phyloP scores from a whole-genome alignment of 2,888 invertebrate species.

The Eremobia ochroleuca region DNA sequence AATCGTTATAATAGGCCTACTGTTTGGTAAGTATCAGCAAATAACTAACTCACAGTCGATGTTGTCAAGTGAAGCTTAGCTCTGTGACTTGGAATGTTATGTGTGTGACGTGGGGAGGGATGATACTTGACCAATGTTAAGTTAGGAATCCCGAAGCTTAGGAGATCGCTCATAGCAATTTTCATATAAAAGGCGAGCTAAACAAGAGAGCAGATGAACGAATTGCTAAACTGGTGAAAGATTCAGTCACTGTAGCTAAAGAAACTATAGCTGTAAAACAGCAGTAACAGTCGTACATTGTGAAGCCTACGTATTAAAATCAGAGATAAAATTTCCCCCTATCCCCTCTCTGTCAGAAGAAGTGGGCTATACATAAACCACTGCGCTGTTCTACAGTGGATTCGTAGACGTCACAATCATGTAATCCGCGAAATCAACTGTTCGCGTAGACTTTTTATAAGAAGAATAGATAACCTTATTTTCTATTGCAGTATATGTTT shows the following conservation, averaged over 20 bases:
- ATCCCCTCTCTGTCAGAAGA: background rate
- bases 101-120: conserved; percentile 28
- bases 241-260: background rate
- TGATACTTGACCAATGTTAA: conserved; percentile 46
- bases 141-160: background rate
- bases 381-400: too few species aligned
- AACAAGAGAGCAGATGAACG: background rate
- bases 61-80: conserved; percentile 72
- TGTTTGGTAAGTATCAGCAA: conserved; percentile 94
- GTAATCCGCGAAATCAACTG: background rate
- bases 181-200: background rate
- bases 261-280: background rate
- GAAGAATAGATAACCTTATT: background rate
- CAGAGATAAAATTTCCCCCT: background rate
- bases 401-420: background rate
- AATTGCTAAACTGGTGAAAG: background rate
- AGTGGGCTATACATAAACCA: too few species aligned
- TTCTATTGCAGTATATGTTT: background rate
- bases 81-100: conserved; percentile 57
- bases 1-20: conserved; percentile 95
- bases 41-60: conserved; percentile 60
- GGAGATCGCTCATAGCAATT: background rate
- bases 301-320: background rate
- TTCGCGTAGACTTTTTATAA: background rate
- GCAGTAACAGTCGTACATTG: background rate